Evolutionary conservation across 2,113 vertebrate species (phyloP).

Genomic region (Hippocampus zosterae): DNA sequence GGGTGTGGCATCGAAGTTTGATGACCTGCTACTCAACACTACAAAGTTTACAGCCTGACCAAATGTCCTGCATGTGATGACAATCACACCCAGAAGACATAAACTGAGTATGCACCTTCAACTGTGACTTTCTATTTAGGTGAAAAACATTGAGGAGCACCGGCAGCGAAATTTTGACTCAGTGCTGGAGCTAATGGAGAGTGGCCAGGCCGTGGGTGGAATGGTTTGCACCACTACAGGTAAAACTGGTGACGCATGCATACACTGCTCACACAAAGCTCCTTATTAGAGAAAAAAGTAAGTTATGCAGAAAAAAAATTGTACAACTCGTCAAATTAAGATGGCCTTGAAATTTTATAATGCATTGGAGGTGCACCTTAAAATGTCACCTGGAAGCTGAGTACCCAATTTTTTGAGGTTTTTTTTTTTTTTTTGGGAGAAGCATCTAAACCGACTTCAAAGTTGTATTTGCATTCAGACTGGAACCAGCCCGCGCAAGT

Average conservation of each 20-base stretch:
- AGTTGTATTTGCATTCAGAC: slow-evolving; percentile 65
- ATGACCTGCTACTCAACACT: no score
- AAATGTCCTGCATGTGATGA: no score
- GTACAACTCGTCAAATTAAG: neutral
- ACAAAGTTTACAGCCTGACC: no score
- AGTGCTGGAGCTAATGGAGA: slow-evolving; percentile 96
- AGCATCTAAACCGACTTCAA: neutral
- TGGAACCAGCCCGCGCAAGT: slow-evolving; percentile 94
- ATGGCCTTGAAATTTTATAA: neutral
- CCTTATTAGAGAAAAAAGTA: neutral
- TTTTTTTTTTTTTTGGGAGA: neutral
- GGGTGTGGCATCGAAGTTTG: no score
- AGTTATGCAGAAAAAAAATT: neutral
- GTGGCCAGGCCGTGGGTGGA: slow-evolving; percentile 94
- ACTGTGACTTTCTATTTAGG: slow-evolving; percentile 64
- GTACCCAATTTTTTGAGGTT: no score
- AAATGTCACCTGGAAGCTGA: neutral
- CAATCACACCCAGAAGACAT: no score
- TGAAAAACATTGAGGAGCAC: slow-evolving; percentile 97
- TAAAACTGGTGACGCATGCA: slow-evolving; percentile 38
- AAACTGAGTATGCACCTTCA: no score
- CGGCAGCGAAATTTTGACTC: slow-evolving; percentile 89
- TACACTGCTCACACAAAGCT: neutral
- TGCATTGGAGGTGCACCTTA: neutral
- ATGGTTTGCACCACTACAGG: slow-evolving; percentile 99